These are phyloP conservation scores for Pithys albifrons DNA, from an alignment of 2,113 vertebrate genomes.

Conservation along the genomic window DNA sequence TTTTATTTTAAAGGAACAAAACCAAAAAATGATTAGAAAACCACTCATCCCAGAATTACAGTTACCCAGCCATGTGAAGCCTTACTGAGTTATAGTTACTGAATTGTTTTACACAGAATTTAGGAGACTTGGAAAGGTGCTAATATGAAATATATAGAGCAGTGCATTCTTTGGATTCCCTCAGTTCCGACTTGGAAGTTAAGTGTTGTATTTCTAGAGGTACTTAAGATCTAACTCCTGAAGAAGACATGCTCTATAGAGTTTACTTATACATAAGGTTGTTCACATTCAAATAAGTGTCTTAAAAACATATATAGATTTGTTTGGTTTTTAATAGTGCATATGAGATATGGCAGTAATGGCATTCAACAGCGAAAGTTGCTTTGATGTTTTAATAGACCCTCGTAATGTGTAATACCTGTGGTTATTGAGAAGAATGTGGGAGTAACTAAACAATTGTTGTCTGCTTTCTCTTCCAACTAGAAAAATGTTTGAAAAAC, in stretches of 20 bases:
- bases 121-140: neutral
- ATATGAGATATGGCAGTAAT: neutral
- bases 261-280: neutral
- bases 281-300: neutral
- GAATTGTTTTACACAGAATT: neutral
- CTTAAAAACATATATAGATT: neutral
- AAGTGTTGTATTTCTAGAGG: neutral
- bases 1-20: neutral
- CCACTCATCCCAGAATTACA: neutral
- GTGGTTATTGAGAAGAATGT: neutral
- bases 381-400: neutral
- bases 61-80: neutral
- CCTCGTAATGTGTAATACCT: neutral
- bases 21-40: neutral
- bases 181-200: neutral
- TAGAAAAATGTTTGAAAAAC: neutral
- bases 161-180: neutral
- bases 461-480: neutral
- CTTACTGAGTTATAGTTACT: neutral
- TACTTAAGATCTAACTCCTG: neutral
- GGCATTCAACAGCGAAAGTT: neutral
- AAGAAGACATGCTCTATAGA: neutral
- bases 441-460: neutral
- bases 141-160: neutral
- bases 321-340: neutral